Evolutionary conservation across 1,140 invertebrate genomes (phyloP).

Genomic region (Radopholus similis): DNA sequence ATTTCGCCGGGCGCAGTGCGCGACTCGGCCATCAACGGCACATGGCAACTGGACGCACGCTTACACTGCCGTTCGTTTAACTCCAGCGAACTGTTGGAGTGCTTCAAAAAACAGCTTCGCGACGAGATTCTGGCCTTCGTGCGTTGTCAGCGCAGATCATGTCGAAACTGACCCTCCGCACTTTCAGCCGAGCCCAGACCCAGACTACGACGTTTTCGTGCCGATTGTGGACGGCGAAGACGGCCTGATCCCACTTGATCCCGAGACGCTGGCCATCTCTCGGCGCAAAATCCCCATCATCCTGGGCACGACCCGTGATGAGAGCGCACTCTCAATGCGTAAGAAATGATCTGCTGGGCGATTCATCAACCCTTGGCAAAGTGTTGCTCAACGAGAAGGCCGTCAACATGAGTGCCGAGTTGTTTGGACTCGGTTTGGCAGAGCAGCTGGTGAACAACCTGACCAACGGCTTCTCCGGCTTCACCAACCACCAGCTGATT

Average conservation of each 20-base stretch:
- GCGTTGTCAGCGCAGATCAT: neutral
- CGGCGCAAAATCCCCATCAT: constrained; percentile 51
- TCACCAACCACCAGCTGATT: constrained; percentile 54
- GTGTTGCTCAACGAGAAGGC: constrained; percentile 56
- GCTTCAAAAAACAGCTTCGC: constrained; percentile 56
- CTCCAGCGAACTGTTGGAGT: constrained; percentile 55
- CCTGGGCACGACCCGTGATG: constrained; percentile 51
- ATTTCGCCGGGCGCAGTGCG: constrained; percentile 70
- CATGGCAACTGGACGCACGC: constrained; percentile 53
- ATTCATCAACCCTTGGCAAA: constrained; percentile 9
- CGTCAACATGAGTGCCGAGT: constrained; percentile 43
- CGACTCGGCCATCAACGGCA: constrained; percentile 57
- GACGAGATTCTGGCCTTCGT: constrained; percentile 54
- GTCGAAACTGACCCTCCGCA: neutral
- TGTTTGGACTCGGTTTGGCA: constrained; percentile 33
- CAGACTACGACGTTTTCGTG: constrained; percentile 57
- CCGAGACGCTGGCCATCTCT: constrained; percentile 48
- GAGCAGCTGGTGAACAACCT: constrained; percentile 53
- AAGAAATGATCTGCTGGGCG: neutral
- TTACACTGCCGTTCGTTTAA: constrained; percentile 57
- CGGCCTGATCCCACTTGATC: constrained; percentile 54
- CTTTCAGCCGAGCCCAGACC: neutral
- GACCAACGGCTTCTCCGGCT: constrained; percentile 45
- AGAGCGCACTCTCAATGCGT: constrained; percentile 52
- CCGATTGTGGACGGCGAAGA: constrained; percentile 56